These are phyloP conservation scores for Greenwoodochromis staneri DNA, from an alignment of 2,113 vertebrate genomes.

Conservation along the genomic window DNA sequence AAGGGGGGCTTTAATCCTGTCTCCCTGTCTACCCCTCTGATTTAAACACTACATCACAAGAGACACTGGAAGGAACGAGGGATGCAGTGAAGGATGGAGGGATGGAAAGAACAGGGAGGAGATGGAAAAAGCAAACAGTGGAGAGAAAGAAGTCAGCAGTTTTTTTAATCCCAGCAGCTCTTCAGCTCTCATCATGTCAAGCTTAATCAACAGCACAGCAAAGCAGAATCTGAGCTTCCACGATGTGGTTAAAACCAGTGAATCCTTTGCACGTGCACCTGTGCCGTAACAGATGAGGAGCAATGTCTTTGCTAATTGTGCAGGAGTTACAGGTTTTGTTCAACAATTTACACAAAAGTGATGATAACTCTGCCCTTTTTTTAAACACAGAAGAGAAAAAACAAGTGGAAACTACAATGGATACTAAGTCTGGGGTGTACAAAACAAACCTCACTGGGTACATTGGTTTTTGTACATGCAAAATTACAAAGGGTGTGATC, in stretches of 20 bases:
- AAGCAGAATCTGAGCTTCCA: constrained; percentile 11
- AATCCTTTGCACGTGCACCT: neutral
- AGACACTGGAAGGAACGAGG: constrained; percentile 10
- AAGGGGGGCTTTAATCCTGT: constrained; percentile 27
- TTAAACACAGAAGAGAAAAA: neutral
- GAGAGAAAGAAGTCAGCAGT: constrained; percentile 56
- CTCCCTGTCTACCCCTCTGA: constrained; percentile 6
- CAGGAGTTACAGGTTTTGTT: neutral
- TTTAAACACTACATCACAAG: constrained; percentile 20
- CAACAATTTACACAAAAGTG: neutral
- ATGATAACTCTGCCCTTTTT: neutral
- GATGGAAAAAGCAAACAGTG: neutral
- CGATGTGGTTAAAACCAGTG: neutral
- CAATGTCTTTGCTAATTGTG: neutral
- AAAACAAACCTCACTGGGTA: neutral
- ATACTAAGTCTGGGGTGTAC: neutral
- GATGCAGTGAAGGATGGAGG: neutral
- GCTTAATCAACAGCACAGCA: constrained; percentile 36
- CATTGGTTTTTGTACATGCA: neutral
- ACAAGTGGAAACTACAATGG: neutral
- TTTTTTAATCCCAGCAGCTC: constrained; percentile 45
- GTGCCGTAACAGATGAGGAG: neutral
- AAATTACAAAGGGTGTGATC: neutral
- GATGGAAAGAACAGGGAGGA: neutral
- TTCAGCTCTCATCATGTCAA: constrained; percentile 40